phyloP scores from a whole-genome alignment of 2,113 vertebrate genomes.

The Tretioscincus oriximinensis region DNA sequence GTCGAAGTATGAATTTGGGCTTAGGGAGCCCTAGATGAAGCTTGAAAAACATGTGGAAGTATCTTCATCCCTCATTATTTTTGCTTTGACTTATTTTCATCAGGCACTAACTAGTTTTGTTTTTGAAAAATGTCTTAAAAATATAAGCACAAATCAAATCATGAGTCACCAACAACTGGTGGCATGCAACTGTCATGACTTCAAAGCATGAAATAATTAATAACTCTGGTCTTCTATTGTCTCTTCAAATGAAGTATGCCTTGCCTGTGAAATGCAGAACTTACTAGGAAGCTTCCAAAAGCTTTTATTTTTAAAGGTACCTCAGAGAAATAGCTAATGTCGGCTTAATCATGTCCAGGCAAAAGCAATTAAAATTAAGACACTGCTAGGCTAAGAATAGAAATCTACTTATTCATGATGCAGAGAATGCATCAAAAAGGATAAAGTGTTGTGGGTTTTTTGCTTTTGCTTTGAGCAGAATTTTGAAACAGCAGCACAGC shows the following conservation, averaged over 20 bases:
- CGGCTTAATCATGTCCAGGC: constrained; percentile 13
- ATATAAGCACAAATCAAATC: constrained; percentile 5
- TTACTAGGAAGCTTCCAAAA: constrained; percentile 22
- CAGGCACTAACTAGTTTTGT: too few relatives aligned
- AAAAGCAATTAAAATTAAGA: constrained; percentile 42
- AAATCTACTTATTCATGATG: constrained; percentile 4
- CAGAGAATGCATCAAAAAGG: not conserved
- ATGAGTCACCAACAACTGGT: not conserved
- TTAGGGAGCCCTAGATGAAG: too few relatives aligned
- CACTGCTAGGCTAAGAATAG: not conserved
- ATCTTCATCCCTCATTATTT: too few relatives aligned
- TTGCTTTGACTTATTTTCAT: too few relatives aligned
- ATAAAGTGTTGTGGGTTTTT: not conserved
- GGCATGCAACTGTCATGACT: not conserved
- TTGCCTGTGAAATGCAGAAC: constrained; percentile 3
- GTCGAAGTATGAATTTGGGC: too few relatives aligned
- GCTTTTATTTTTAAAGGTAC: constrained; percentile 16
- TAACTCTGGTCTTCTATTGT: not conserved
- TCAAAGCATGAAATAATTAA: constrained; percentile 24
- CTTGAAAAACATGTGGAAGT: too few relatives aligned
- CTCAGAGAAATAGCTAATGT: not conserved
- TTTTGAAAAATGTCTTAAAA: not conserved
- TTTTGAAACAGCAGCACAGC: constrained; percentile 5
- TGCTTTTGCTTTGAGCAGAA: not conserved
- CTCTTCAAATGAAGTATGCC: not conserved